Base-by-base conservation (phyloP, 2,113 vertebrate species). In the Miniopterus natalensis region DNA sequence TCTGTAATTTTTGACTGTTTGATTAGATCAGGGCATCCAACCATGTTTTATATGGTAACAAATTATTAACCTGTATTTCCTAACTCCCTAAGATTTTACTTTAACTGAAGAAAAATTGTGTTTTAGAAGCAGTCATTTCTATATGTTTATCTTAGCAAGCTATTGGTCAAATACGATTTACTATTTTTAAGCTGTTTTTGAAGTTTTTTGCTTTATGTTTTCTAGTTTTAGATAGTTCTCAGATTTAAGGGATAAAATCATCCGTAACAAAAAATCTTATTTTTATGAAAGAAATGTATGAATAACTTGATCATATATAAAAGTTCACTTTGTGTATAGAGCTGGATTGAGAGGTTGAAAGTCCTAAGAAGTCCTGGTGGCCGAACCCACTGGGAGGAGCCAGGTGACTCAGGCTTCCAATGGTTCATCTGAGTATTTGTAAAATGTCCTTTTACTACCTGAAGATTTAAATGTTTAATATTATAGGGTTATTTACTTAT, bases 231-330 rank as follows among this genome's bases (percentile, higher is more conserved):
- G 31, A 42, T 55, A 55, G 27, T 51, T 77, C 36, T 36, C 36
- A 36, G 36, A 36, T 61, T 53, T 71, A 27, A 71, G 15, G 40
- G 74, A 40, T 70, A 75, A 87, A 95, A 45, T 74, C 11, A 86
- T 63, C 17, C 77, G 6, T 25, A 40, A 61, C 36, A 77, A 77
- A 36, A 71, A 42, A 27, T n/a, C 1, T 93, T 73, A n/a, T 15
- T 63, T 93, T 77, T 70, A 29, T 75, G 27, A 88, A 51, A 95
- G 12, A 8, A 96, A 90, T 53, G 75, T 70, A 40, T 11, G 23
- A 89, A 65, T 42, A 71, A 29, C 61, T 61, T 55, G 8, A 40
- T 55, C 42, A 45, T 75, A 77, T 84, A n/a, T 90, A 11, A 63
- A 86, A 74, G 1, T 61, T 86, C 6, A 53, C 6, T 47, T 88